A percentile compares a stretch with the other conserved stretches of the same genome.
Evolutionary conservation across 2,797 vertebrate species (phyloP).

Genomic region (Lepidocolaptes lacrymiger): DNA sequence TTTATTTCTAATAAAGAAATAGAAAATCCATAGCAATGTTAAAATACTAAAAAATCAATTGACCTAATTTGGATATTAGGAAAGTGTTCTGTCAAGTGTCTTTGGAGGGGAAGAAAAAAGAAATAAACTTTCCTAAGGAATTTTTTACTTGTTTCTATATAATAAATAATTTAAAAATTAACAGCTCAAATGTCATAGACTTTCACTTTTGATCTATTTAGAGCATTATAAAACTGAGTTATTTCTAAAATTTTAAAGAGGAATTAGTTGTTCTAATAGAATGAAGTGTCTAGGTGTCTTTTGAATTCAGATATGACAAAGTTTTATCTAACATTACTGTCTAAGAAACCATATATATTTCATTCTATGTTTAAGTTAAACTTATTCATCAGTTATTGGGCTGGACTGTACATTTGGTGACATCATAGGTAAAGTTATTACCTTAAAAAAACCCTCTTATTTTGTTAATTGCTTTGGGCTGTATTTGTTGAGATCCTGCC

Average conservation of each 20-base stretch:
- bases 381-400: background rate
- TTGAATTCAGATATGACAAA: background rate
- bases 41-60: background rate
- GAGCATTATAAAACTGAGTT: rapidly evolving
- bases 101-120: background rate
- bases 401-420: background rate
- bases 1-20: background rate
- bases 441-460: background rate
- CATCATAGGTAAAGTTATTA: background rate
- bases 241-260: background rate
- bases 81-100: background rate
- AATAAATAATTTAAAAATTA: background rate
- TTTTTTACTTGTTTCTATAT: background rate
- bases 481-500: background rate
- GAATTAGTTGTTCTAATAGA: background rate
- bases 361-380: background rate
- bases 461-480: background rate
- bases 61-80: background rate
- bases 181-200: background rate
- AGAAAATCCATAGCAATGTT: background rate
- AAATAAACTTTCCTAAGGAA: background rate
- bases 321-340: background rate
- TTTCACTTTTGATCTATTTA: background rate
- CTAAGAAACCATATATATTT: background rate
- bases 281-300: background rate